Percentiles rank a stretch among this genome's conserved stretches.
These are phyloP conservation scores for Sterna hirundo DNA, from an alignment of 2,113 vertebrate genomes.

Conservation along the genomic window DNA sequence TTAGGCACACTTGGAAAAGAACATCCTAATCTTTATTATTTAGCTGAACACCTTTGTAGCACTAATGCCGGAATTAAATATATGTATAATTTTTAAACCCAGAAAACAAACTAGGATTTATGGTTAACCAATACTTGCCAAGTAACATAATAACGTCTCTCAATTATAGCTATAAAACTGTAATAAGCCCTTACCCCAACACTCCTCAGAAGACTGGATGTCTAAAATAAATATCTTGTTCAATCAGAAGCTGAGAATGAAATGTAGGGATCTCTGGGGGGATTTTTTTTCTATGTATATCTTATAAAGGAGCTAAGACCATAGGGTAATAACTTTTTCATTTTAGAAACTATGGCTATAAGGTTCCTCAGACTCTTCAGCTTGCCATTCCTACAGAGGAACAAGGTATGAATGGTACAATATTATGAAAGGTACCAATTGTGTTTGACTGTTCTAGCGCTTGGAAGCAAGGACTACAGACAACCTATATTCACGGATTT, in stretches of 20 bases:
- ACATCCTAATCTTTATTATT: background rate
- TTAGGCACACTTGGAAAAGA: background rate
- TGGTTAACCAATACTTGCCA: background rate
- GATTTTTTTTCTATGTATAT: background rate
- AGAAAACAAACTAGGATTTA: constrained; percentile 5
- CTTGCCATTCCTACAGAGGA: background rate
- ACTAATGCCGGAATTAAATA: background rate
- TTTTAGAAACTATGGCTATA: background rate
- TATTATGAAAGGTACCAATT: background rate
- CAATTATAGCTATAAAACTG: background rate
- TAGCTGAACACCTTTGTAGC: background rate
- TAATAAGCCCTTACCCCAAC: background rate
- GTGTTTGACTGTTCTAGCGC: background rate
- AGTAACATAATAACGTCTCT: background rate
- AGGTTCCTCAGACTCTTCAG: background rate
- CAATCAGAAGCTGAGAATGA: background rate
- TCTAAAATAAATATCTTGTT: background rate
- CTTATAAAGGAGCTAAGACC: background rate
- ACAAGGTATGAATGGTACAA: background rate
- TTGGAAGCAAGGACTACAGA: background rate
- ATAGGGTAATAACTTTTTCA: background rate
- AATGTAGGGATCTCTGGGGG: background rate
- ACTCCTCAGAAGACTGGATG: background rate
- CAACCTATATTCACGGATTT: background rate
- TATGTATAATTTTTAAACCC: background rate